Base-by-base conservation (phyloP, 2,797 vertebrate genomes). In the Nasua narica region DNA sequence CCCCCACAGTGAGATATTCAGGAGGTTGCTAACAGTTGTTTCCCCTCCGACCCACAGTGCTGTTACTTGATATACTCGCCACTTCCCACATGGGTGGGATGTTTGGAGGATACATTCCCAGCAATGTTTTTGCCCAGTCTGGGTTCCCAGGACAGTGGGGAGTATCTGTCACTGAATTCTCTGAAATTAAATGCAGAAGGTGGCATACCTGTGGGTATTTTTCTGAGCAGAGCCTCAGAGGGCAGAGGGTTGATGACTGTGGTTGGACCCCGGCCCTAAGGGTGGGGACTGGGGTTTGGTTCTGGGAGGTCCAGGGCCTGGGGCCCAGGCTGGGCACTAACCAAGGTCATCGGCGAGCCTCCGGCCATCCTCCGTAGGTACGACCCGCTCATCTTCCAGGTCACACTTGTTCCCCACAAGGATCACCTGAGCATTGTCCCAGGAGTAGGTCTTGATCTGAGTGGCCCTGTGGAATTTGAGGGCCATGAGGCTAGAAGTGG, bases 381-480 rank as follows among this genome's bases (percentile, higher is more conserved):
- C 97, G 0, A 99, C 98, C 56, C 99, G 95, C 85, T 99, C 99
- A 11, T 99, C 99, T 93, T 99, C 99, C 96, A 99, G 98, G 98
- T 99, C 99, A 97, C 99, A 99, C 94, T 99, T 99, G 98, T 99
- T 99, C 12, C 99, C 99, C 5, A 99, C 99, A n/a, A 99, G 98
- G 95, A 99, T 99, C 83, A 99, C 99, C 98, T 99, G 99, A 83
- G 99, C 99, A 0, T 99, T 99, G 98, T 99, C 99, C 99, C 99
- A 99, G 0, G 99, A 99, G 97, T 99, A 99, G 0, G 99, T 99
- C 98, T 99, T 99, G 97, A 99, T 99, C 98, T 99, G 99, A 0
- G 99, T 99, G 4, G 99, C 99, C 99, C 99, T 99, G 97, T n/a
- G 69, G 90, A 86, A 35, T 87, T 12, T 18, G 78, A 16, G 60